phyloP scores from a whole-genome alignment of 2,113 vertebrate species.

The Climacteris rufus region DNA sequence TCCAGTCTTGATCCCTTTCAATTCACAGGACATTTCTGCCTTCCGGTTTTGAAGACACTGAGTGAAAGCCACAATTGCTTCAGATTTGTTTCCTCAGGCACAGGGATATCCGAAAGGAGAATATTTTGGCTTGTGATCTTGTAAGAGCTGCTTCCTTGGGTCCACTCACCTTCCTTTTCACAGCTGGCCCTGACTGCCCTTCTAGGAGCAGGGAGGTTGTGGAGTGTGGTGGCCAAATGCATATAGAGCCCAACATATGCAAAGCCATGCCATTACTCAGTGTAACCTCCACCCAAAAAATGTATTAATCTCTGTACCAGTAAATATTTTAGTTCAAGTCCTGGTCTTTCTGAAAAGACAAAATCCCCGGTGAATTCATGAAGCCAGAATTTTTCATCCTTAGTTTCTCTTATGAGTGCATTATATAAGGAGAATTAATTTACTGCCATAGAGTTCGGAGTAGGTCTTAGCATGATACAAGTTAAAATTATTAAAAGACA shows the following conservation, averaged over 20 bases:
- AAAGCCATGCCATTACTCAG: not conserved
- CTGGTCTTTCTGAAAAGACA: not conserved
- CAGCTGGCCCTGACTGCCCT: fast-evolving
- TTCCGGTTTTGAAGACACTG: not conserved
- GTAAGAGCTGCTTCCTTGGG: not conserved
- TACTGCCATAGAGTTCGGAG: not conserved
- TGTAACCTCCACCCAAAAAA: not conserved
- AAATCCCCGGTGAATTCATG: not conserved
- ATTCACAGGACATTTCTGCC: not conserved
- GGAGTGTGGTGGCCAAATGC: not conserved
- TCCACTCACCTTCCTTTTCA: not conserved
- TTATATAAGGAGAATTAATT: not conserved
- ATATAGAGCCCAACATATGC: not conserved
- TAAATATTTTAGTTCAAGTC: not conserved
- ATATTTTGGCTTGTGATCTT: not conserved
- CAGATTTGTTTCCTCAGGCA: not conserved
- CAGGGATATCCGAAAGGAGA: not conserved
- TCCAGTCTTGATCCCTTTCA: not conserved
- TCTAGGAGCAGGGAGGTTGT: not conserved
- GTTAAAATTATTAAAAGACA: not conserved
- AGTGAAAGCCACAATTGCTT: not conserved
- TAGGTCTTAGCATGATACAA: not conserved
- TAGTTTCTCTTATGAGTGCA: not conserved
- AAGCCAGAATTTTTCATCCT: not conserved
- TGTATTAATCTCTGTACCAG: not conserved